Conservation (phyloP, 2,797 vertebrate genomes). For the Pyrocephalus nanus region DNA sequence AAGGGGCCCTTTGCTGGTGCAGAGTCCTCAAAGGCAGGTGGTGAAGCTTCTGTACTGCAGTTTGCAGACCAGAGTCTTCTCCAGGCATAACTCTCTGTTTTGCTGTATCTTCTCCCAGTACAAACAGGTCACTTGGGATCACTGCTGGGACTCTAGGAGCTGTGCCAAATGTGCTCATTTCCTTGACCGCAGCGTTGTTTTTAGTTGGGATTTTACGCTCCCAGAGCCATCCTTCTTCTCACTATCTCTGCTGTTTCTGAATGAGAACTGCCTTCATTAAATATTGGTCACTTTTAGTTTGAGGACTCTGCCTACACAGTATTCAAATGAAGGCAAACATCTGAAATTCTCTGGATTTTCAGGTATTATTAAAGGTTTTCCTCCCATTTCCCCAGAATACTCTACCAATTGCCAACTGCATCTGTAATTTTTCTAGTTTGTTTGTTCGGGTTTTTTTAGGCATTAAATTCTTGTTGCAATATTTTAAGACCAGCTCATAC, state of each 20-base stretch:
- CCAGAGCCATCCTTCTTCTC: neutral
- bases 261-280: neutral
- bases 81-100: neutral
- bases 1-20: neutral
- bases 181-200: neutral
- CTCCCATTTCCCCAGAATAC: neutral
- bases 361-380: neutral
- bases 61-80: neutral
- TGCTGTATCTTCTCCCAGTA: neutral
- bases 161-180: neutral
- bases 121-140: neutral
- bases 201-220: neutral
- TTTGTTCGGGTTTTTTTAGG: neutral
- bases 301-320: neutral
- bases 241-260: neutral
- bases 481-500: neutral
- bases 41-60: neutral
- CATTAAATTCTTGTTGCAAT: neutral
- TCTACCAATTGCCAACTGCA: neutral
- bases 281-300: neutral
- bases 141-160: neutral
- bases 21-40: neutral
- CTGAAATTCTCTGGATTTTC: neutral
- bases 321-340: neutral
- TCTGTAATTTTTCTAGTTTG: neutral